Percentiles rank a stretch among this genome's conserved stretches.
Conservation (phyloP, 2,113 vertebrate genomes). For the Nettapus auritus region DNA sequence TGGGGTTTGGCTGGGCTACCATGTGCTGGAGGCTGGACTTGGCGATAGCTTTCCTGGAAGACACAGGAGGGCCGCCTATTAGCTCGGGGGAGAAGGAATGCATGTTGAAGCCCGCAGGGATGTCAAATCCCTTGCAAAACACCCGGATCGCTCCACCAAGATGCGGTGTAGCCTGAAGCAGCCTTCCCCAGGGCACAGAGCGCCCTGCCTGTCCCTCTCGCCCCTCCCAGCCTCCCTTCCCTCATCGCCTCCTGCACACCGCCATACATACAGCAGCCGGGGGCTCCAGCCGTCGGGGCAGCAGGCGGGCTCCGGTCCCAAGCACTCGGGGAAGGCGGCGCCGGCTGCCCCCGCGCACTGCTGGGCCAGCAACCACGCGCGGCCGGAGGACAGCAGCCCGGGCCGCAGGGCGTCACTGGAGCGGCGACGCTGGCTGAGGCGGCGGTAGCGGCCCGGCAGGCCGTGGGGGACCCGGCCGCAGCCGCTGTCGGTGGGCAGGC, state of each 20-base stretch:
- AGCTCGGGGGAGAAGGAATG: neutral
- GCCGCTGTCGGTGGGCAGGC: conserved; percentile 69
- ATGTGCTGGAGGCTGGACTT: conserved; percentile 91
- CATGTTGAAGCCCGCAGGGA: neutral
- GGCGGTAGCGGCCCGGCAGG: conserved; percentile 77
- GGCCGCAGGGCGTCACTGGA: conserved; percentile 49
- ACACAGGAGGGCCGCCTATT: neutral
- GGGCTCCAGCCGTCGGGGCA: conserved; percentile 77
- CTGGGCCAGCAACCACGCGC: conserved; percentile 3
- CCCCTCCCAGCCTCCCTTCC: neutral
- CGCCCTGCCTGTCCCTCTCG: neutral
- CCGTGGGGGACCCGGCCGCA: conserved; percentile 52
- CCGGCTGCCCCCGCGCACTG: neutral
- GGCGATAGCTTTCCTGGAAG: conserved; percentile 93
- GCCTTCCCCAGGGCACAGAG: neutral
- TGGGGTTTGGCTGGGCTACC: conserved; percentile 80
- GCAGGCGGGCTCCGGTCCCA: neutral
- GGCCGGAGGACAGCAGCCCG: conserved; percentile 50
- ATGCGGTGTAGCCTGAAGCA: neutral
- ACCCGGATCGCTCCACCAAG: fast-evolving
- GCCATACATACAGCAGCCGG: conserved; percentile 87
- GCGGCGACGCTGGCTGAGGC: conserved; percentile 73
- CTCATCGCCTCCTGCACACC: fast-evolving
- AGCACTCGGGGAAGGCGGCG: neutral
- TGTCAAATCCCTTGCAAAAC: neutral